Percentiles rank a stretch among this genome's conserved stretches.
Evolutionary conservation across 2,888 invertebrate species (phyloP).

Genomic region (Sinelater perroti): DNA sequence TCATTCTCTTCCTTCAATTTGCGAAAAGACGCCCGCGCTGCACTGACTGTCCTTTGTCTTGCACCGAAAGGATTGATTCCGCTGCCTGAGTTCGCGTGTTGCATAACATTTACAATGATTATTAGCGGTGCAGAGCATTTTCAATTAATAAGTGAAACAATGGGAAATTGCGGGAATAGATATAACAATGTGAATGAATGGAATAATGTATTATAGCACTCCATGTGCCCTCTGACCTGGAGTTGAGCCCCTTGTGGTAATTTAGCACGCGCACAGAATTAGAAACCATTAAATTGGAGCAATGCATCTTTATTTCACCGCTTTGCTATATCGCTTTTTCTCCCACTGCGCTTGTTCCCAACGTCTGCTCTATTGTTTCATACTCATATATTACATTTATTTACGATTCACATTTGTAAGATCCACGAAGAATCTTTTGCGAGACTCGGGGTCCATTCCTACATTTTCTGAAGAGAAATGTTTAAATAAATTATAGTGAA

Average conservation of each 20-base stretch:
- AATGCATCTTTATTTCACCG: conserved; percentile 41
- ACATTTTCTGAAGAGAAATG: too few relatives aligned
- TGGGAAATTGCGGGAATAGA: conserved; percentile 38
- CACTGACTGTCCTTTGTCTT: conserved; percentile 27
- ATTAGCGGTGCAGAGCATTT: conserved; percentile 37
- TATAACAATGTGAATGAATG: conserved; percentile 41
- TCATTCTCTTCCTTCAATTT: conserved; percentile 9
- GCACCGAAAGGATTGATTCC: conserved; percentile 16
- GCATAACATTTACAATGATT: conserved; percentile 33
- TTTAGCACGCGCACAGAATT: conserved; percentile 43
- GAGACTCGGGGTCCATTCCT: too few relatives aligned
- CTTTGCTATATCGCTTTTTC: conserved; percentile 25
- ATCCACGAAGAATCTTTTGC: conserved; percentile 22
- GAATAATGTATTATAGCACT: conserved; percentile 40
- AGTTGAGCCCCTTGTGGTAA: conserved; percentile 36
- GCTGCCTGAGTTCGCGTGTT: conserved; percentile 25
- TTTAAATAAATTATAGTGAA: not conserved
- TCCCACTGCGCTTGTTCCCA: conserved; percentile 13
- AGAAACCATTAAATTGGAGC: conserved; percentile 45
- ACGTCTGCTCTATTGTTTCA: conserved; percentile 15
- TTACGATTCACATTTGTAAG: conserved; percentile 22
- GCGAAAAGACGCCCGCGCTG: conserved; percentile 14
- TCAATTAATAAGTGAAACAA: conserved; percentile 41
- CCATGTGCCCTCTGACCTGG: conserved; percentile 36
- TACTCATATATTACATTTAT: conserved; percentile 14